Evolutionary conservation across 2,888 invertebrate species (phyloP).

Genomic region (Cotesia congregata): DNA sequence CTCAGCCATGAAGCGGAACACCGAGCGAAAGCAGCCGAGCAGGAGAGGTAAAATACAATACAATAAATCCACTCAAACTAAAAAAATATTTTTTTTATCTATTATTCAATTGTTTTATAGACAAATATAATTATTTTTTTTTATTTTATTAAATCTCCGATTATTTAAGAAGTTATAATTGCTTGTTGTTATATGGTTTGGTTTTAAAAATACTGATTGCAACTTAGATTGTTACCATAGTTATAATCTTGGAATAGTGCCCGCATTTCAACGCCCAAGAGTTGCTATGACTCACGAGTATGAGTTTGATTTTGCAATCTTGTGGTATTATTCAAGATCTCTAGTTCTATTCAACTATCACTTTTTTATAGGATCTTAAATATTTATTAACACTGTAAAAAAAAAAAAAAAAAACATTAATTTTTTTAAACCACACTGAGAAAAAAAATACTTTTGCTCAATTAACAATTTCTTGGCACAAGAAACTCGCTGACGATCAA

Average conservation of each 20-base stretch:
- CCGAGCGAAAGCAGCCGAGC: constrained; percentile 66
- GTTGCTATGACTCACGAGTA: neutral
- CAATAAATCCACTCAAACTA: neutral
- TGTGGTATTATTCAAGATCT: neutral
- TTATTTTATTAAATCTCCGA: neutral
- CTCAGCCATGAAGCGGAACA: constrained; percentile 73
- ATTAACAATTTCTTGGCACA: too few relatives aligned
- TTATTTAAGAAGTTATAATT: neutral
- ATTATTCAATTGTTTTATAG: neutral
- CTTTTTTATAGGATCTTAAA: too few relatives aligned
- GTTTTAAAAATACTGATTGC: neutral
- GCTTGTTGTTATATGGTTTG: neutral
- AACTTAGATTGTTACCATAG: neutral
- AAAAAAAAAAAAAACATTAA: too few relatives aligned
- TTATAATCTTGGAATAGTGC: neutral
- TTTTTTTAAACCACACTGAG: too few relatives aligned
- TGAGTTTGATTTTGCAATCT: neutral
- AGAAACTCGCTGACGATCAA: too few relatives aligned
- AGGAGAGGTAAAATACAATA: constrained; percentile 70
- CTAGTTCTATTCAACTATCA: neutral
- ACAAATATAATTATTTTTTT: neutral
- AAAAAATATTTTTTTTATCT: neutral
- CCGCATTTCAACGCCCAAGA: neutral
- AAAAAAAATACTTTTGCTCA: too few relatives aligned
- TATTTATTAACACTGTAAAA: too few relatives aligned